These are phyloP conservation scores for Lordiphosa stackelbergi DNA, from an alignment of 1,140 invertebrate species.

Conservation along the genomic window DNA sequence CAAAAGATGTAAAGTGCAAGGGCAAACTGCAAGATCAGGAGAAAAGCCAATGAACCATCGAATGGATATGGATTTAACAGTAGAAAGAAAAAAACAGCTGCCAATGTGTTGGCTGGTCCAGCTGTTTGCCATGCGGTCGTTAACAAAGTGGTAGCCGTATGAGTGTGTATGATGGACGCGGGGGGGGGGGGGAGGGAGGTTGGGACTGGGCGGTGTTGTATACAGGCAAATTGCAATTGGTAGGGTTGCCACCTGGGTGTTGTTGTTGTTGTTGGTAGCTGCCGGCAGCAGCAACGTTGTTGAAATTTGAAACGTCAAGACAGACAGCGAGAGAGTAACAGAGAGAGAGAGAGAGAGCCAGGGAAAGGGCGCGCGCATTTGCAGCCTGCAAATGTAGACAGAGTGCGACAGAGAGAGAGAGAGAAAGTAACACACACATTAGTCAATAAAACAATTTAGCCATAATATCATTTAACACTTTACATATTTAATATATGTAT, in stretches of 20 bases:
- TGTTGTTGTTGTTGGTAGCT: conserved; percentile 10
- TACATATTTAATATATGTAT: not conserved
- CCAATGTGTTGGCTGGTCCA: conserved; percentile 21
- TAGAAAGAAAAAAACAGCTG: conserved; percentile 14
- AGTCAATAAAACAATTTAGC: conserved; percentile 26
- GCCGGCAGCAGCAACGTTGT: conserved; percentile 22
- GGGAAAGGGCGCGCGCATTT: conserved; percentile 36
- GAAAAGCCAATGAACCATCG: too few relatives aligned
- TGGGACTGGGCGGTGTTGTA: not conserved
- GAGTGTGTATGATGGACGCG: not conserved
- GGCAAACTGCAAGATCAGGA: too few relatives aligned
- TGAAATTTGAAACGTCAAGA: conserved; percentile 28
- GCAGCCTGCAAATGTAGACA: conserved; percentile 25
- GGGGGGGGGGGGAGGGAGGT: not conserved
- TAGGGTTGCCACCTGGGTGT: conserved; percentile 39
- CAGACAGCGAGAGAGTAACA: conserved; percentile 7
- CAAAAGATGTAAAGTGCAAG: conserved; percentile 1
- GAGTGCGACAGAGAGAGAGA: conserved; percentile 7
- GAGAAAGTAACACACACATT: conserved; percentile 6
- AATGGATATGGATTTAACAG: too few relatives aligned
- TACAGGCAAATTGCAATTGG: conserved; percentile 11
- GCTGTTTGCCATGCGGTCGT: conserved; percentile 17
- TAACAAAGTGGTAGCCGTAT: not conserved
- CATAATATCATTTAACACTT: conserved; percentile 7
- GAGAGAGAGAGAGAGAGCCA: conserved; percentile 16